Percentiles rank a stretch among this genome's conserved stretches.
These are phyloP conservation scores for Polyergus mexicanus DNA, from an alignment of 1,140 invertebrate genomes.

Conservation along the genomic window DNA sequence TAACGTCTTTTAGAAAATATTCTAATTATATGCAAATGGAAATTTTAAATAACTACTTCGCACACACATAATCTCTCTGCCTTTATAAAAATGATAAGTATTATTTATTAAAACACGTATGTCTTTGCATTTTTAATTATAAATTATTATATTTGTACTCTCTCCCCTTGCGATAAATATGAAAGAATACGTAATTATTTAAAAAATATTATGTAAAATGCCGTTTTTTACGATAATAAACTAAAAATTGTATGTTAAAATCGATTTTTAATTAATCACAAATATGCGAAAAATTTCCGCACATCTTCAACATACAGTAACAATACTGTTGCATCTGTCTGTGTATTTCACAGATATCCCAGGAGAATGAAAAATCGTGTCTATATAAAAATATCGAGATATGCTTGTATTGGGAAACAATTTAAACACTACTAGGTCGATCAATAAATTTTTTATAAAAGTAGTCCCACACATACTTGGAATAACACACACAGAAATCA, in stretches of 20 bases:
- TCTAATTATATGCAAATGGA: no score
- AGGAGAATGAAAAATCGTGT: background rate
- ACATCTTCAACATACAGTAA: background rate
- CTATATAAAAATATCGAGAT: background rate
- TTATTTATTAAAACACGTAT: background rate
- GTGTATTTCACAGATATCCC: background rate
- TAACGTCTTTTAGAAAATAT: background rate
- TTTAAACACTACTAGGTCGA: constrained; percentile 33
- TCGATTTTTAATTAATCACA: constrained; percentile 37
- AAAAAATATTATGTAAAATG: background rate
- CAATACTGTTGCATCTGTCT: background rate
- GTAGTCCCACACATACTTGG: constrained; percentile 15
- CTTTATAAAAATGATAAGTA: background rate
- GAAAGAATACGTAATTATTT: background rate
- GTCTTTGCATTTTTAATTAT: background rate
- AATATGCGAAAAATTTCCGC: background rate
- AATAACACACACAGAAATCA: constrained; percentile 13
- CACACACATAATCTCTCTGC: background rate
- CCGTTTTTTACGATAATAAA: background rate
- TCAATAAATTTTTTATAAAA: constrained; percentile 65
- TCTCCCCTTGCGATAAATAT: background rate
- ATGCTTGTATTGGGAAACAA: background rate
- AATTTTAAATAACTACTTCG: background rate
- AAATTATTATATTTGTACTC: background rate
- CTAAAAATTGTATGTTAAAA: background rate